Base-by-base conservation (phyloP, 2,113 vertebrate genomes). In the Campylorhamphus procurvoides region DNA sequence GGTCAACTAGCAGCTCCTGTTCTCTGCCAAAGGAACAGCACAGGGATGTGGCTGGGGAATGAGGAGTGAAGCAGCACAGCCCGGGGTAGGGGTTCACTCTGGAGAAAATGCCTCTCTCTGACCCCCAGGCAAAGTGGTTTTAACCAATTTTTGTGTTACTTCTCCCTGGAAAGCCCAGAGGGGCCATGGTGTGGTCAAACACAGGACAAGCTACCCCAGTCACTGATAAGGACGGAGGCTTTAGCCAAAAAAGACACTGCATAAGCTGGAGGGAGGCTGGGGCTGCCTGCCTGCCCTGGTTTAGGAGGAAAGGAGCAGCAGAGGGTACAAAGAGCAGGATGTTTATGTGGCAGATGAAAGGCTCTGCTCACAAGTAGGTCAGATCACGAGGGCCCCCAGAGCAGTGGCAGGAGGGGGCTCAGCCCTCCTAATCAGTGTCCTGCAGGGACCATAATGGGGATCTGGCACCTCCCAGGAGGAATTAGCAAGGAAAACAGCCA, bases 181-280 rank as follows among this genome's bases (percentile, higher is more conserved):
- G 12, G 35, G 22, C 64, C 0, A 0, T 14, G 29, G 10, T 16
- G 18, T 24, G n/a, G 27, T 37, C 52, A 27, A 55, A n/a, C 18
- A 8, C 3, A 18, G 37, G 17, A 29, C 1, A 1, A 79, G 28
- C 31, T 18, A 16, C 5, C 1, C 14, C 0, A 0, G 19, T 35
- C 24, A 19, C 35, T 39, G 27, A 31, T 20, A 18, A 42, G 16
- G 17, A 47, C 35, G 35, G 20, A 12, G 12, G 12, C 27, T 84
- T 68, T 47, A 49, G 20, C 35, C 7, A 1, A 11, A 42, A 63
- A 44, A 31, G 27, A 4, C 22, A 49, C 37, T 35, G 1, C 19
- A 20, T 29, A 12, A 84, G 59, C 40, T 69, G 9, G 7, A 40
- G 28, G 9, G 46, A 59, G 33, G n/a, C 22, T 69, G 69, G 18